Percentiles rank a stretch among this genome's conserved stretches.
These are phyloP conservation scores for Seriola dumerili DNA, from an alignment of 2,113 vertebrate species.

Conservation along the genomic window DNA sequence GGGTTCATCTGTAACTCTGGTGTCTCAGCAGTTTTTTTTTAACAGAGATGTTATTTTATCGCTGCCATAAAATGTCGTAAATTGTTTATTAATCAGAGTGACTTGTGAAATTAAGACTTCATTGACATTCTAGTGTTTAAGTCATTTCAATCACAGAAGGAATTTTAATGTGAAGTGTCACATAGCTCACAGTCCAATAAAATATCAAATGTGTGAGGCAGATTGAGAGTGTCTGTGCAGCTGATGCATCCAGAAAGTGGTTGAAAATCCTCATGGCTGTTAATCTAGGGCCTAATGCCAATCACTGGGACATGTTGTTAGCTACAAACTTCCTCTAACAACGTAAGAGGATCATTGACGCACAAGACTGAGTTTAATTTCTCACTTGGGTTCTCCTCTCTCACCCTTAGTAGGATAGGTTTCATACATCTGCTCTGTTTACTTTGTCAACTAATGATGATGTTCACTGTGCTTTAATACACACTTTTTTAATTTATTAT, in stretches of 20 bases:
- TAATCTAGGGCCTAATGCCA: constrained; percentile 51
- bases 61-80: constrained; percentile 47
- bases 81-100: constrained; percentile 53
- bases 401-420: constrained; percentile 18
- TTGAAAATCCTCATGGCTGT: constrained; percentile 44
- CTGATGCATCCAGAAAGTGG: constrained; percentile 47
- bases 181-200: constrained; percentile 68
- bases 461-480: constrained; percentile 27
- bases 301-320: constrained; percentile 39
- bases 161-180: constrained; percentile 73
- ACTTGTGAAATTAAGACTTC: constrained; percentile 60
- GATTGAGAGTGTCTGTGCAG: constrained; percentile 28
- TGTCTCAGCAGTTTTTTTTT: constrained; percentile 40
- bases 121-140: constrained; percentile 70
- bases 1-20: constrained; percentile 41
- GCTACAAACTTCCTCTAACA: constrained; percentile 27
- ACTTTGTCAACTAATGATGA: constrained; percentile 6
- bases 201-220: constrained; percentile 50
- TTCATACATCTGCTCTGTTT: constrained; percentile 51
- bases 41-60: constrained; percentile 54
- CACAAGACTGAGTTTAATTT: constrained; percentile 39
- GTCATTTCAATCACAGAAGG: constrained; percentile 59
- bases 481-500: not conserved
- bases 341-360: constrained; percentile 43
- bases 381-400: constrained; percentile 17